These are phyloP conservation scores for Calycopis cecrops DNA, from an alignment of 1,140 invertebrate genomes.

Conservation along the genomic window DNA sequence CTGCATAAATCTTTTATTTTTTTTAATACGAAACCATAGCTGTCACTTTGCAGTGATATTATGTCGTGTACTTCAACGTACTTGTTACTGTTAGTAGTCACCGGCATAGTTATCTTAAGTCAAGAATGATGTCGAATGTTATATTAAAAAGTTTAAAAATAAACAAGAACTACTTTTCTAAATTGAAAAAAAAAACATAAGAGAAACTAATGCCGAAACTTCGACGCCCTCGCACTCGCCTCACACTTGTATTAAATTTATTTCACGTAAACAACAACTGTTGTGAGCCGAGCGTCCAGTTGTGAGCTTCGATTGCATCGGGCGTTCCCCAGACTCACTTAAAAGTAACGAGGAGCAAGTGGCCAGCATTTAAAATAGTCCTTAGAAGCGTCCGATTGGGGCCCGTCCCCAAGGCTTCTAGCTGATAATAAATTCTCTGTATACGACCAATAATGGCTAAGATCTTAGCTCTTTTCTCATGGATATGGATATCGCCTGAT, in stretches of 20 bases:
- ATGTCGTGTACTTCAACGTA: too few relatives aligned
- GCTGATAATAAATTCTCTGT: neutral
- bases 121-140: too few relatives aligned
- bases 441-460: neutral
- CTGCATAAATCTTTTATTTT: too few relatives aligned
- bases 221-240: slow-evolving; percentile 7
- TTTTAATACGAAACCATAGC: too few relatives aligned
- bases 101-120: too few relatives aligned
- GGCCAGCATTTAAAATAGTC: slow-evolving; percentile 28
- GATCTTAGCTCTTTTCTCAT: too few relatives aligned
- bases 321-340: slow-evolving; percentile 23
- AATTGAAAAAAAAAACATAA: neutral
- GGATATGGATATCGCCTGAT: too few relatives aligned
- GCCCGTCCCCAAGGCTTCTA: neutral
- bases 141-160: too few relatives aligned
- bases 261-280: slow-evolving; percentile 14
- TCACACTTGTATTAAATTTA: slow-evolving; percentile 20
- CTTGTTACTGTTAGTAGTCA: too few relatives aligned
- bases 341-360: slow-evolving; percentile 24
- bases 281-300: slow-evolving; percentile 5
- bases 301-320: slow-evolving; percentile 21
- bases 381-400: slow-evolving; percentile 16
- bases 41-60: too few relatives aligned
- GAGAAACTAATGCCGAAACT: slow-evolving; percentile 5
- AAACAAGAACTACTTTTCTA: neutral